A percentile compares a stretch with the other conserved stretches of the same genome.
These are phyloP conservation scores for Montipora foliosa DNA, from an alignment of 64 coral and sea anemone species.

Conservation along the genomic window DNA sequence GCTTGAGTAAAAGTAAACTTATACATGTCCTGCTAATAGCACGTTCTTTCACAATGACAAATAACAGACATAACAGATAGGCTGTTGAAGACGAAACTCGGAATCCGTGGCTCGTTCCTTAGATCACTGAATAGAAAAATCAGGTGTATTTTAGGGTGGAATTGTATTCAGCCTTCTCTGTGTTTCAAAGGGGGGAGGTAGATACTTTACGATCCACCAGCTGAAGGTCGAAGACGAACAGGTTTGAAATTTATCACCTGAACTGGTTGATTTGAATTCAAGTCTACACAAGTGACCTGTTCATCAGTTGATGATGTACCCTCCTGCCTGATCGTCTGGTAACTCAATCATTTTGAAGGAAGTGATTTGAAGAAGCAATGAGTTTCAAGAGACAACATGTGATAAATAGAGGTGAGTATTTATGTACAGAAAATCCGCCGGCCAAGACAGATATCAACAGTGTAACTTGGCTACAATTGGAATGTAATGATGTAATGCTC, in stretches of 20 bases:
- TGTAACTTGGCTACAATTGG: no score
- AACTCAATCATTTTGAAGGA: not conserved
- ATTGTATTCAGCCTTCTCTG: not conserved
- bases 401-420: not conserved
- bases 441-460: no score
- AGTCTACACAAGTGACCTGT: not conserved
- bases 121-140: not conserved
- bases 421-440: not conserved
- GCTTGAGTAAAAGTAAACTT: not conserved
- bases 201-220: not conserved
- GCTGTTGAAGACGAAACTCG: not conserved
- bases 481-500: no score
- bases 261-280: not conserved
- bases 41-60: not conserved
- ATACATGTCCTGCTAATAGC: not conserved
- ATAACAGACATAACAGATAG: not conserved
- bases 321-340: not conserved
- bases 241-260: not conserved
- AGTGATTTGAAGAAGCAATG: not conserved
- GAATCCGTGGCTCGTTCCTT: not conserved
- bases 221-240: not conserved
- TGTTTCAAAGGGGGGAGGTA: not conserved
- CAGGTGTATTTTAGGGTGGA: not conserved
- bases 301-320: not conserved
- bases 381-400: not conserved